phyloP scores from a whole-genome alignment of 2,113 vertebrate genomes.

The Columba janthina region DNA sequence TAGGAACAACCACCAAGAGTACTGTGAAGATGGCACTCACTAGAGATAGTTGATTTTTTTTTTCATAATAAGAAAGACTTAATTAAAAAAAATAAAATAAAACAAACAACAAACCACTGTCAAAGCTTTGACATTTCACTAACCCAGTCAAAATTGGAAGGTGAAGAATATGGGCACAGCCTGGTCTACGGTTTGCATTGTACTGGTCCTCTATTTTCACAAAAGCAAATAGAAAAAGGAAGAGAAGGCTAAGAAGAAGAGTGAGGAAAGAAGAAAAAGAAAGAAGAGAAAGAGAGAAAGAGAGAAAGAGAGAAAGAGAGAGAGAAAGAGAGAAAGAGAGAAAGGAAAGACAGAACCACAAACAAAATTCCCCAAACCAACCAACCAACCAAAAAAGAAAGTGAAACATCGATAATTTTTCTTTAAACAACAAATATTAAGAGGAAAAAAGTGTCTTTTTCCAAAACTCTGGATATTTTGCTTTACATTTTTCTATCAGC shows the following conservation, averaged over 20 bases:
- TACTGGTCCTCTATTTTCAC: background rate
- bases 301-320: background rate
- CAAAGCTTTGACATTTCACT: background rate
- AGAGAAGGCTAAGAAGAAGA: background rate
- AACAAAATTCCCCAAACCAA: background rate
- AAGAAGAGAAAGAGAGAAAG: background rate
- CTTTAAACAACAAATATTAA: background rate
- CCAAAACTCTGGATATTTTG: background rate
- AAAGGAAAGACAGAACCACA: too few relatives aligned
- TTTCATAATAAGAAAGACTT: background rate
- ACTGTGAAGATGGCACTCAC: background rate
- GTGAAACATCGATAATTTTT: background rate
- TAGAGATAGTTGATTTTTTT: background rate
- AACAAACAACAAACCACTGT: background rate
- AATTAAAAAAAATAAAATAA: background rate
- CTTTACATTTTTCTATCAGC: background rate
- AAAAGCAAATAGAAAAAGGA: background rate
- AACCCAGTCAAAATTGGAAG: background rate
- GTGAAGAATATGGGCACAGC: background rate
- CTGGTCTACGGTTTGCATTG: background rate
- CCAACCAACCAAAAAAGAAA: background rate
- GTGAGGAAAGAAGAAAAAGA: background rate
- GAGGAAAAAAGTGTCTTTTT: background rate
- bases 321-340: background rate
- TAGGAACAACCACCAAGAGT: background rate